Evolutionary conservation across 1,140 invertebrate species (phyloP).

Genomic region (Pogonomyrmex barbatus): DNA sequence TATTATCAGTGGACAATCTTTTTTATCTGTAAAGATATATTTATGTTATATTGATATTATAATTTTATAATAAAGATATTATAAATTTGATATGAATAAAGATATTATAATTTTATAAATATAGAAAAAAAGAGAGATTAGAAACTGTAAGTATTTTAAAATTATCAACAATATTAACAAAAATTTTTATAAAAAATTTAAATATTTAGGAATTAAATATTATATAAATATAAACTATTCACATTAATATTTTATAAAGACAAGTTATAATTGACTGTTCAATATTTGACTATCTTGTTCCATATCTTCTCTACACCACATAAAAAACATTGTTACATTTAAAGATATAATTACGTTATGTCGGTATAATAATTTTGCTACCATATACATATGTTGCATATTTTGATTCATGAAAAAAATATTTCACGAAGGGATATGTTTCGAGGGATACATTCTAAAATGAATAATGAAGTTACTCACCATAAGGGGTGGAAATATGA

Average conservation of each 20-base stretch:
- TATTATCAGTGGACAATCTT: background rate
- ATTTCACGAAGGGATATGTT: background rate
- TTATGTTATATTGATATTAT: background rate
- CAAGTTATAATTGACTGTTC: background rate
- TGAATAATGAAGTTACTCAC: conserved; percentile 14
- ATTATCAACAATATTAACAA: background rate
- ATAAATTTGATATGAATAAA: background rate
- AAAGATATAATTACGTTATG: background rate
- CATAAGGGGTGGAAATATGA: background rate
- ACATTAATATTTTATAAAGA: background rate
- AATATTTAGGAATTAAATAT: background rate
- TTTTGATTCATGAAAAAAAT: conserved; percentile 13
- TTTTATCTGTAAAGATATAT: background rate
- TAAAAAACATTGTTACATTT: background rate
- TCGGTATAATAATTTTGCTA: background rate
- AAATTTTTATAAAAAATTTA: background rate
- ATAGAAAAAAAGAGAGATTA: background rate
- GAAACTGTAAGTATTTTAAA: background rate
- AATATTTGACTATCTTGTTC: background rate
- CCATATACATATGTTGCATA: too few relatives aligned
- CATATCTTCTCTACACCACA: background rate
- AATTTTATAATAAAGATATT: background rate
- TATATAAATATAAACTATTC: background rate
- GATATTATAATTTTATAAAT: background rate
- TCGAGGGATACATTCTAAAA: background rate